Base-by-base conservation (phyloP, 2,888 invertebrate species). In the Hypercompe scribonia region DNA sequence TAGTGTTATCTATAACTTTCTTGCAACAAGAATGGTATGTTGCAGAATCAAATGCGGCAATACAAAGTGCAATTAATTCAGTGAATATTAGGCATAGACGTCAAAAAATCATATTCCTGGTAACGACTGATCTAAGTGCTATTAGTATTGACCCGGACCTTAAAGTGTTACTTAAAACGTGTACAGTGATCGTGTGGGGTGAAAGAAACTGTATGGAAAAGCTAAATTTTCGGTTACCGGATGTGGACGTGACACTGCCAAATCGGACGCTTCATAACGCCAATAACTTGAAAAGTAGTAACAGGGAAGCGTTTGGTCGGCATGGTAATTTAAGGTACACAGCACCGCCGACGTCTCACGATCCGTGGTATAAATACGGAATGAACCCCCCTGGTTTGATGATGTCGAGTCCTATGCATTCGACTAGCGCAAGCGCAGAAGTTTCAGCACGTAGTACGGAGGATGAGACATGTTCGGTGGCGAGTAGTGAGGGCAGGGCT, bases 171-270 rank as follows among this genome's bases (percentile, higher is more conserved):
- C 95, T 97, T 63, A 96, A 97, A 90, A 97, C 97, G 92, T 96
- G 97, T 96, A 96, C 97, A 84, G 97, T 97, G 88, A 97, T 97
- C 70, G 97, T 97, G 89, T 97, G 97, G 97, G 97, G 97, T 80
- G 98, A 98, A 89, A 97, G 97, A 82, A 96, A 98, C 86, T 98
- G 98, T 96, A 98, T 98, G 98, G 98, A 98, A 88, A 98, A 98
- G 93, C 96, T 99, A 88, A 97, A 97, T 91, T 97, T 96, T 96
- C 97, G 98, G 84, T 97, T 98, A 96, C 98, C 98, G 82, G 98
- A 98, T 91, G 97, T 97, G 84, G 96, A 96, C 90, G 94, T 96
- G 90, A 96, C 96, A 80, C 92, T 96, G 77, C 96, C 96, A 83
- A 95, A 96, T 93, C 96, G 96, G 93, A 96, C 96, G 93, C 93